Base-by-base conservation (phyloP, 2,797 vertebrate species). In the Arctocebus calabarensis region DNA sequence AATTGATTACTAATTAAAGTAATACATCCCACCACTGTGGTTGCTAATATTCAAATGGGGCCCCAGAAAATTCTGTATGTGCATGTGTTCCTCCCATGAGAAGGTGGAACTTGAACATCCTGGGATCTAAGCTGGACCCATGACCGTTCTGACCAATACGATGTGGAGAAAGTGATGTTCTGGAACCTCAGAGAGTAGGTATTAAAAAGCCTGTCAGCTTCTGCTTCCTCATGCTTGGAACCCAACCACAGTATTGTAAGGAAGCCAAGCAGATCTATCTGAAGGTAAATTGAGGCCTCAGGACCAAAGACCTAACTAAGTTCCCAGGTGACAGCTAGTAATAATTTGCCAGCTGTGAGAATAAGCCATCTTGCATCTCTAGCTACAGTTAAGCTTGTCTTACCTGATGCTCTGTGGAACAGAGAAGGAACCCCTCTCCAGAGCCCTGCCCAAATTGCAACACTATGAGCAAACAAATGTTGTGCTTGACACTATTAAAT, bases 141-240 rank as follows among this genome's bases (percentile, higher is more conserved):
- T 22, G 25, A 75, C 27, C 29, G 17, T 71, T 70, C 23, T 19
- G 68, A 70, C n/a, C 40, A 73, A 34, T 0, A 94, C 23, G 71
- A 92, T 2, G 2, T 0, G 3, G 34, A 37, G 13, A 57, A 77
- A 95, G 77, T 19, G 17, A 82, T 37, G 1, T 29, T 25, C 34
- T 57, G 19, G 40, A 57, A 75, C 32, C n/a, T 43, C 25, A 40
- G 64, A 23, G 64, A 16, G 43, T 40, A 19, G 29, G 48, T 73
- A 45, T n/a, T 68, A 55, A 73, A 70, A 71, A 92, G 27, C n/a
- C 87, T 75, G 19, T 48, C 2, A 52, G n/a, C 17, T 90, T 78
- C 68, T 55, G 45, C 11, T 75, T 95, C 43, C 12, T 75, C 27
- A 25, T 3, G 45, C 45, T 73, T 84, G 68, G 48, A 68, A 82